A percentile compares a stretch with the other conserved stretches of the same genome.
phyloP scores from a whole-genome alignment of 2,888 invertebrate genomes.

The Azorinus chamasolen region DNA sequence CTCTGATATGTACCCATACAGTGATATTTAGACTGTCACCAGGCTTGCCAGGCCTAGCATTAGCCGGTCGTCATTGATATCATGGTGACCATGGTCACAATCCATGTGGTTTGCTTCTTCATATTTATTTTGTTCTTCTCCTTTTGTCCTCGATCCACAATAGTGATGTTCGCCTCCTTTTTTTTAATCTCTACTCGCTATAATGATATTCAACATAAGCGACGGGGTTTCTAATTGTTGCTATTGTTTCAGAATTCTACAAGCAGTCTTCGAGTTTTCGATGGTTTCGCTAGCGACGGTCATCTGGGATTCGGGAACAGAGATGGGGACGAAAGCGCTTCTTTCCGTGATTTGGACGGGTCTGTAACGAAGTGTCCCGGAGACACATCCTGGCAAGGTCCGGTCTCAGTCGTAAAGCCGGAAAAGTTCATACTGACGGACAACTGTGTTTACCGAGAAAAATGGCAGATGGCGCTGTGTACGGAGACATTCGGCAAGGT shows the following conservation, averaged over 20 bases:
- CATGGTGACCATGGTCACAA: too few species aligned
- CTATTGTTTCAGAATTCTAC: background rate
- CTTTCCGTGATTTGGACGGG: slow-evolving; percentile 35
- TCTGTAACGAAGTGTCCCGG: slow-evolving; percentile 23
- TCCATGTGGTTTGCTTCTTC: background rate
- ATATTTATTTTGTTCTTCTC: background rate
- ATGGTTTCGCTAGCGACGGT: slow-evolving; percentile 21
- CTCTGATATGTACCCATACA: too few species aligned
- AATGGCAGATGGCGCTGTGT: slow-evolving; percentile 29
- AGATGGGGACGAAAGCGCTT: slow-evolving; percentile 26
- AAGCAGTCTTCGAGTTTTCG: slow-evolving; percentile 42
- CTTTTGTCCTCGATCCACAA: background rate
- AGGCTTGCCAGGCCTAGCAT: too few species aligned
- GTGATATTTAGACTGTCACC: too few species aligned
- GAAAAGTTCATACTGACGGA: slow-evolving; percentile 9
- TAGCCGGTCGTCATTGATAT: too few species aligned
- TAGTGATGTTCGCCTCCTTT: background rate
- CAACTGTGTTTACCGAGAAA: slow-evolving; percentile 15
- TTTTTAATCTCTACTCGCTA: too few species aligned
- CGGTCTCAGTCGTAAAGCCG: slow-evolving; percentile 20
- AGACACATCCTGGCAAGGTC: slow-evolving; percentile 1
- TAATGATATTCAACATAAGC: too few species aligned
- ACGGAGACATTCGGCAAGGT: slow-evolving; percentile 34
- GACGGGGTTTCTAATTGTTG: too few species aligned
- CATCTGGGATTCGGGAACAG: slow-evolving; percentile 13